Conservation (phyloP, 2,113 vertebrate species). For the Aldabrachelys gigantea region DNA sequence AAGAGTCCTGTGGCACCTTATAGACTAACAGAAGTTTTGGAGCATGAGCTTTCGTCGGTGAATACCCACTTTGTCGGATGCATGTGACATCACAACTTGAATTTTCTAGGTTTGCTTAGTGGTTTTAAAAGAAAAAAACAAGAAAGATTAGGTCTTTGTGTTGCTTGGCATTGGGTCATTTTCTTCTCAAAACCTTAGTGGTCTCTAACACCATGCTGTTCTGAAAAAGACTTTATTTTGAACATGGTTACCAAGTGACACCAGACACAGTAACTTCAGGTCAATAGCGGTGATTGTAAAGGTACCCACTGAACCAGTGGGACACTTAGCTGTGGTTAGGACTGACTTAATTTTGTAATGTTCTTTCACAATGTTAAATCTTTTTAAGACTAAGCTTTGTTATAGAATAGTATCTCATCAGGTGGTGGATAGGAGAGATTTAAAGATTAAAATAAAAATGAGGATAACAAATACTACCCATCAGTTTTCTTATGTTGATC, state of each 20-base stretch:
- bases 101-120: background rate
- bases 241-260: background rate
- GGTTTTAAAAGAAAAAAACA: background rate
- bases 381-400: conserved; percentile 63
- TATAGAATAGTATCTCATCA: background rate
- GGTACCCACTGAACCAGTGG: conserved; percentile 29
- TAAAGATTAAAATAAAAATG: background rate
- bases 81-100: background rate
- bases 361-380: background rate
- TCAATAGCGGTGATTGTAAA: conserved; percentile 4
- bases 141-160: background rate
- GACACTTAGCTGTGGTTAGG: conserved; percentile 22
- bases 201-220: conserved; percentile 11
- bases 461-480: conserved; percentile 31
- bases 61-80: no score
- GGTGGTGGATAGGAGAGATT: conserved; percentile 41
- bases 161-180: background rate
- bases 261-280: conserved; percentile 21
- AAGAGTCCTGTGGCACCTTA: no score
- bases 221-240: conserved; percentile 33
- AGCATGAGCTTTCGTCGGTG: no score
- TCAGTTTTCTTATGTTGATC: conserved; percentile 31
- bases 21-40: no score
- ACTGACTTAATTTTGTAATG: background rate
- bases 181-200: background rate